Evolutionary conservation across 2,797 vertebrate species (phyloP), one percentile per base, ranked within the genome.

Genomic region (Valencia hispanica): DNA sequence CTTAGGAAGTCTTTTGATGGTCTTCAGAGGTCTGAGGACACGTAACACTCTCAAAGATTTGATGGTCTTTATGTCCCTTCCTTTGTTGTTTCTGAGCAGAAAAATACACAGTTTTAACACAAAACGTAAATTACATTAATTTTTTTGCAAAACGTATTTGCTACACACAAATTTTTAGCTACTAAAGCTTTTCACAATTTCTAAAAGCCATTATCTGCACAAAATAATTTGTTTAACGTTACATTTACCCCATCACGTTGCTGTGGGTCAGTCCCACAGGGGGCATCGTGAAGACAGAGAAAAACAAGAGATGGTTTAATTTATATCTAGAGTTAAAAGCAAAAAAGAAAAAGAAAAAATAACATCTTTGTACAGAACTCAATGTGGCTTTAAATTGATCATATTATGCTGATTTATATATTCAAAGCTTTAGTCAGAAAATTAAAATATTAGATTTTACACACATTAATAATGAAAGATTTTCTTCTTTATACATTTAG

Each of bases 31-130:
- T 79, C 98, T 94, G 80, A 99, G 94, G 68, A 99, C 98, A 30
- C 98, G 94, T 17, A 99, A 88, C 45, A 99, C 98, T 84, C 98
- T 95, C 43, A 99, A 95, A 73, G 98, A 99, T 90, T 99, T 99
- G 92, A 99, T 99, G 70, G 98, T 99, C 94, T 99, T 99, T 86
- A 99, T 99, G 93, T 99, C 98, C 57, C 97, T 94, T 11, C 97
- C 98, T 92, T 99, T 99, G 93, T 97, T 99, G 86, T 97, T 97
- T 92, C 97, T 93, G 80, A 0, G 10, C 10, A 90, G 59, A 66
- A n/a, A 72, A 55, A 84, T 12, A 75, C 22, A 78, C 32, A 36
- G 7, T 0, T 59, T 70, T 5, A 85, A 34, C n/a, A 77, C 7
- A 70, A 74, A 18, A 34, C 30, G 9, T 7, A 9, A 12, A 20